Conservation (phyloP, 2,113 vertebrate species). For the Pseudorectes ferrugineus region DNA sequence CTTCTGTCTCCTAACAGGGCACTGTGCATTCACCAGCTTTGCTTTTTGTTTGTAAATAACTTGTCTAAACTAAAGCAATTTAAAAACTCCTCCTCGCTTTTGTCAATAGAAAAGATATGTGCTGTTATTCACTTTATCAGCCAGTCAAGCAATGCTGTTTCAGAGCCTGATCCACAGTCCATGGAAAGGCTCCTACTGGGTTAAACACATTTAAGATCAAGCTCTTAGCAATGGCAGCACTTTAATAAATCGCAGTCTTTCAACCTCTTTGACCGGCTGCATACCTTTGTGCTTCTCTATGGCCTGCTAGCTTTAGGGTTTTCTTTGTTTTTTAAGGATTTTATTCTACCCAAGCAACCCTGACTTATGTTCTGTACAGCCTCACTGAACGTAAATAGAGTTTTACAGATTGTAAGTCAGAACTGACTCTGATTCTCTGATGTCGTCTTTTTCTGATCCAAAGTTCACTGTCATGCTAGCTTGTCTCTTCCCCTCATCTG, state of each 20-base stretch:
- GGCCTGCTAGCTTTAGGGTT: background rate
- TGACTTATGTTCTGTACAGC: background rate
- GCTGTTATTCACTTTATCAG: background rate
- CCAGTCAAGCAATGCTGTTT: background rate
- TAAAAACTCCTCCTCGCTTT: background rate
- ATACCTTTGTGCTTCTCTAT: background rate
- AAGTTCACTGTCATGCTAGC: background rate
- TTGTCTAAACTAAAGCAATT: background rate
- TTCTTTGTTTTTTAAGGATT: conserved; percentile 7
- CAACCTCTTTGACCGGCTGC: background rate
- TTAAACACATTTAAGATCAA: background rate
- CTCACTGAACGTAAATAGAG: background rate
- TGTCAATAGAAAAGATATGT: background rate
- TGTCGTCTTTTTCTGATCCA: background rate
- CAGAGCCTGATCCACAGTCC: background rate
- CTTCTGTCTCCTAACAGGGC: background rate
- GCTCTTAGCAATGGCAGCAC: background rate
- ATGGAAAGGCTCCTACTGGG: background rate
- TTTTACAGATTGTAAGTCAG: conserved; percentile 9
- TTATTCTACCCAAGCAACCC: background rate
- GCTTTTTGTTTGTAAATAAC: background rate
- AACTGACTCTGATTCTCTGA: background rate
- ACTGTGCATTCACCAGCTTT: background rate
- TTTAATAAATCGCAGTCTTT: background rate
- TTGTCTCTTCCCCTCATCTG: background rate